Evolutionary conservation across 2,797 vertebrate species (phyloP).

Genomic region (Knipowitschia caucasica): DNA sequence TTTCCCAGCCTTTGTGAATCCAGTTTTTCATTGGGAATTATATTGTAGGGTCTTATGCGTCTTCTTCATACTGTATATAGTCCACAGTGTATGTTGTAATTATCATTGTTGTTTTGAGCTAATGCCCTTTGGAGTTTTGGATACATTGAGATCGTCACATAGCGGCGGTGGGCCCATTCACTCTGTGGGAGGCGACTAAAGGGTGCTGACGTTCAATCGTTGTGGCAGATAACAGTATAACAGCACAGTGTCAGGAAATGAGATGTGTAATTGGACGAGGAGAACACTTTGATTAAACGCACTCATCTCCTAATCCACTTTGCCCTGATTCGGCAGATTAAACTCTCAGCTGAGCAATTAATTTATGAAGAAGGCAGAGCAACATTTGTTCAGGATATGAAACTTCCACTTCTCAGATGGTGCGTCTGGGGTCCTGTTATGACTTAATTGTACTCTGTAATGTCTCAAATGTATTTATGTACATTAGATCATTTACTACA

Average conservation of each 20-base stretch:
- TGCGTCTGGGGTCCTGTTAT: slow-evolving; percentile 17
- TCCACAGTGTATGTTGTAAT: neutral
- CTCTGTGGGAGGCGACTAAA: slow-evolving; percentile 29
- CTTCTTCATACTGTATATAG: neutral
- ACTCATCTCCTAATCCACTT: slow-evolving; percentile 79
- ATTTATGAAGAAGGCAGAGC: slow-evolving; percentile 47
- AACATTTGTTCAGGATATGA: slow-evolving; percentile 59
- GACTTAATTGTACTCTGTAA: slow-evolving; percentile 10
- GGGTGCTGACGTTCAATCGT: slow-evolving; percentile 44
- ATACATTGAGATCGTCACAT: slow-evolving; percentile 23
- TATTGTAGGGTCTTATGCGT: neutral
- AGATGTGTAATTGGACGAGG: slow-evolving; percentile 71
- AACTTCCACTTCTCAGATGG: slow-evolving; percentile 44
- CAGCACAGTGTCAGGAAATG: slow-evolving; percentile 61
- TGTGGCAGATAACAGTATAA: slow-evolving; percentile 53
- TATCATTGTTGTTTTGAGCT: neutral
- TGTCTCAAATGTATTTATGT: neutral
- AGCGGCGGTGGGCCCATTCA: slow-evolving; percentile 25
- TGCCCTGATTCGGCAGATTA: slow-evolving; percentile 75
- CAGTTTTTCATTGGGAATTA: too few species aligned
- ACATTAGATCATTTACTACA: neutral
- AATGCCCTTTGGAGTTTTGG: slow-evolving; percentile 7
- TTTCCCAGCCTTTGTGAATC: too few species aligned
- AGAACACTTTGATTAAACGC: slow-evolving; percentile 73
- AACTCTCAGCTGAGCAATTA: slow-evolving; percentile 70